phyloP scores from a whole-genome alignment of 2,113 vertebrate species.

The Rhegmatorhina hoffmannsi region DNA sequence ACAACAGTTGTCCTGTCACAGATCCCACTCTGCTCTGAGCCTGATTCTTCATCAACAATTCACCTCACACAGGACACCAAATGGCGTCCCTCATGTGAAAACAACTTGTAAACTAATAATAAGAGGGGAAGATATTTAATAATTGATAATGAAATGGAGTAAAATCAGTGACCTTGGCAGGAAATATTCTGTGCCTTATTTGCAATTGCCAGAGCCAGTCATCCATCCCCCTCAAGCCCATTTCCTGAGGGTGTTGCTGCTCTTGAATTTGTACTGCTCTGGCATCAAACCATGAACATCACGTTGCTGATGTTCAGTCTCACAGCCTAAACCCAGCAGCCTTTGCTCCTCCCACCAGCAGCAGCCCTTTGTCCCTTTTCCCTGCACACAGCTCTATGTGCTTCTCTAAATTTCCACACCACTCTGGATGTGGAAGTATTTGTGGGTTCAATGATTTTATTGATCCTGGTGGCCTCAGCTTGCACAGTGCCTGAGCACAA shows the following conservation, averaged over 20 bases:
- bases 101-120: slow-evolving; percentile 63
- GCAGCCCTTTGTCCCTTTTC: not conserved
- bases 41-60: slow-evolving; percentile 25
- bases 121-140: slow-evolving; percentile 55
- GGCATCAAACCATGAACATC: not conserved
- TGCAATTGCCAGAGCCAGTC: slow-evolving; percentile 42
- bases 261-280: slow-evolving; percentile 21
- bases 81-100: slow-evolving; percentile 26
- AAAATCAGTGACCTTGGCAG: slow-evolving; percentile 57
- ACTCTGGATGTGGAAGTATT: slow-evolving; percentile 21
- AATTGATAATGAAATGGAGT: slow-evolving; percentile 62
- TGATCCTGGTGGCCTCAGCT: slow-evolving; percentile 31
- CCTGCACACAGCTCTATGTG: not conserved
- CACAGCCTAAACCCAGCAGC: not conserved
- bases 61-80: slow-evolving; percentile 10
- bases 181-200: slow-evolving; percentile 30
- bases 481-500: slow-evolving; percentile 15
- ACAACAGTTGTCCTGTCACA: not conserved
- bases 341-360: not conserved
- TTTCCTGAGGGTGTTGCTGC: not conserved
- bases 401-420: not conserved
- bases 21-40: not conserved
- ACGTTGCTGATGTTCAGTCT: not conserved
- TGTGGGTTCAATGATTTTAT: slow-evolving; percentile 51
- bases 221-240: slow-evolving; percentile 34